phyloP scores from a whole-genome alignment of 1,140 invertebrate genomes.

The Philotrypesis tridentata region DNA sequence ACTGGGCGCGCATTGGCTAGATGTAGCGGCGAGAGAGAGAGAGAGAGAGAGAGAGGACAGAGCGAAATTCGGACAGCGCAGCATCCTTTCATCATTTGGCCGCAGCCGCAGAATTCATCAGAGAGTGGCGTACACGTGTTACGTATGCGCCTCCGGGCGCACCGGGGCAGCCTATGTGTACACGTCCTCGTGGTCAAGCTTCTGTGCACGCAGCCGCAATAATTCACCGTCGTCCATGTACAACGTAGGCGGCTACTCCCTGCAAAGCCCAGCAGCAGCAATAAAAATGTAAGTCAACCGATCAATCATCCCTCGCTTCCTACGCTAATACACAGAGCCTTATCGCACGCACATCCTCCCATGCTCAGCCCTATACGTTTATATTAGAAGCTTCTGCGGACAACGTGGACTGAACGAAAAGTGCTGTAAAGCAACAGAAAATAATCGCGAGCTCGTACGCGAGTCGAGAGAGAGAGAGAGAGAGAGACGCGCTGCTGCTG shows the following conservation, averaged over 20 bases:
- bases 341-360: not conserved
- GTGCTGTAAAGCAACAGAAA: not conserved
- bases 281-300: not conserved
- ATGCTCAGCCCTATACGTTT: no score
- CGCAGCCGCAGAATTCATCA: slow-evolving; percentile 6
- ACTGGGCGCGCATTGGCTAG: no score
- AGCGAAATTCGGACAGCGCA: not conserved
- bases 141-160: not conserved
- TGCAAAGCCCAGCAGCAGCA: not conserved
- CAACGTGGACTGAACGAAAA: not conserved
- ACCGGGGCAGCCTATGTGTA: not conserved
- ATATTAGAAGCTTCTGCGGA: no score
- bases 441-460: not conserved
- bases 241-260: no score
- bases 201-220: slow-evolving; percentile 1
- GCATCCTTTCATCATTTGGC: not conserved
- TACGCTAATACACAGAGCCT: no score
- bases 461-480: no score
- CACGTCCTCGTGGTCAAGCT: slow-evolving; percentile 1
- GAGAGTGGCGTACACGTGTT: not conserved
- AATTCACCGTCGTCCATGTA: not conserved
- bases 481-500: no score
- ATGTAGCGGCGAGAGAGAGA: not conserved
- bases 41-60: no score
- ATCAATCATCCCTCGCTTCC: slow-evolving; percentile 34